These are phyloP conservation scores for Aphelocoma coerulescens DNA, from an alignment of 2,113 vertebrate genomes.

Conservation along the genomic window DNA sequence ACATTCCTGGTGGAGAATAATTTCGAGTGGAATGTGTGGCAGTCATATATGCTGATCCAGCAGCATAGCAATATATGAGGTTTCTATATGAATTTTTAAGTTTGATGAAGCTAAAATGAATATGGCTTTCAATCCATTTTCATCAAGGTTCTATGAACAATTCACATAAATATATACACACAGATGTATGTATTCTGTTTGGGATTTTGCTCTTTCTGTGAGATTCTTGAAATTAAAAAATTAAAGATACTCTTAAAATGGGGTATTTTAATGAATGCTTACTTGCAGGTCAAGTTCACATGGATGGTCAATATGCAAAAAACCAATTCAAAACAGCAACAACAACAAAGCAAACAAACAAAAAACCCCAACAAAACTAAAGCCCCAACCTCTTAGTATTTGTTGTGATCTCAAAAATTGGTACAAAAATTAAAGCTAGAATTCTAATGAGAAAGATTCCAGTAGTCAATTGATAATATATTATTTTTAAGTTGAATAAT, in stretches of 20 bases:
- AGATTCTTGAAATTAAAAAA: background rate
- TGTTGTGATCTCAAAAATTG: background rate
- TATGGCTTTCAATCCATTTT: background rate
- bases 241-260: background rate
- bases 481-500: background rate
- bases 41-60: background rate
- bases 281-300: background rate
- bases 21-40: background rate
- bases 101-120: background rate
- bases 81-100: background rate
- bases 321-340: fast-evolving
- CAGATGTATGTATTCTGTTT: background rate
- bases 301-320: background rate
- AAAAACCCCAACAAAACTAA: background rate
- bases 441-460: background rate
- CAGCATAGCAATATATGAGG: background rate
- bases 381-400: background rate
- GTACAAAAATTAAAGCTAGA: background rate
- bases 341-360: background rate
- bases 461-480: background rate
- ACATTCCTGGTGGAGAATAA: background rate
- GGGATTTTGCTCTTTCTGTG: background rate
- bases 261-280: background rate
- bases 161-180: background rate
- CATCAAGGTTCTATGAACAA: background rate